These are phyloP conservation scores for Polia nebulosa DNA, from an alignment of 2,888 invertebrate genomes.

Conservation along the genomic window DNA sequence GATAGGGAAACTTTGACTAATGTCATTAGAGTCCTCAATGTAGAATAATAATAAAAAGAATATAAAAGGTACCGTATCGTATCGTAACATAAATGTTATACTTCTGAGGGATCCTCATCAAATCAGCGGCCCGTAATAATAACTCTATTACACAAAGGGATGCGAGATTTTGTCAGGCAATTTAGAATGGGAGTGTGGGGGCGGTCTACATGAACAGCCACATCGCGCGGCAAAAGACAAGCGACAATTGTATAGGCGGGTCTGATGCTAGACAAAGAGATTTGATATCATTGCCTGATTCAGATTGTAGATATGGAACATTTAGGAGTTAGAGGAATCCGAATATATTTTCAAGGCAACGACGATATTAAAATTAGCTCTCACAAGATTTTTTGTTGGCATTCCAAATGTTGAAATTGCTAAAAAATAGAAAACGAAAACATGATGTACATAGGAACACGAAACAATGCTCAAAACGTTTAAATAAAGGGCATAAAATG, in stretches of 20 bases:
- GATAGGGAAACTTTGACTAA: not conserved
- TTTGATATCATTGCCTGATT: slow-evolving; percentile 29
- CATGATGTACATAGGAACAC: not conserved
- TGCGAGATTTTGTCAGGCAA: slow-evolving; percentile 84
- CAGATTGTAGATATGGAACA: slow-evolving; percentile 18
- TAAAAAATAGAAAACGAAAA: not conserved
- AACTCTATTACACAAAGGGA: slow-evolving; percentile 86
- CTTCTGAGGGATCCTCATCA: slow-evolving; percentile 76
- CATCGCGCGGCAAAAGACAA: slow-evolving; percentile 70
- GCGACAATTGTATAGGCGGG: slow-evolving; percentile 67
- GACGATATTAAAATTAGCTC: not conserved
- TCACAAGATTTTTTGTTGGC: not conserved
- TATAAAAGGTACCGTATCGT: slow-evolving; percentile 38
- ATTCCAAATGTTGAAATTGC: not conserved
- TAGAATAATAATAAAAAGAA: not conserved
- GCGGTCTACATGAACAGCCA: slow-evolving; percentile 72
- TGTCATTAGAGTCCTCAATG: not conserved
- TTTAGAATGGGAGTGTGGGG: slow-evolving; percentile 81
- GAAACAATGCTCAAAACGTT: slow-evolving; percentile 30
- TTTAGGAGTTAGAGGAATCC: not conserved
- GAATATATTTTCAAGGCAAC: not conserved
- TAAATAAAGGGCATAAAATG: slow-evolving; percentile 48
- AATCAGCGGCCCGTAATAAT: slow-evolving; percentile 86
- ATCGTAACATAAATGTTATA: slow-evolving; percentile 59
- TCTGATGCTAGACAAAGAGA: slow-evolving; percentile 34